These are phyloP conservation scores for Tetropium fuscum DNA, from an alignment of 2,888 invertebrate genomes.

Conservation along the genomic window DNA sequence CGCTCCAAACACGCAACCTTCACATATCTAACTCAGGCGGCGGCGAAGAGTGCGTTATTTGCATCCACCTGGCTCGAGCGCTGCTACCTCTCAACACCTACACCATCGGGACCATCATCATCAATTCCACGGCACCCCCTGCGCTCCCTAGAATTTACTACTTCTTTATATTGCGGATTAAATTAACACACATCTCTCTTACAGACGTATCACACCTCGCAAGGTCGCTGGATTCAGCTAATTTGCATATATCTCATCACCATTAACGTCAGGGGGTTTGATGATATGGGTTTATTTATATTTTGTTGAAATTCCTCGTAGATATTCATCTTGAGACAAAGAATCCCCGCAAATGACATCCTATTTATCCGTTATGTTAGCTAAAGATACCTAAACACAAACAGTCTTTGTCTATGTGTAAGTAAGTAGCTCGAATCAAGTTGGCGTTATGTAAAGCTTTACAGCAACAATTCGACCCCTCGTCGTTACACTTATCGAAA, in stretches of 20 bases:
- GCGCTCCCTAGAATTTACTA: constrained; percentile 45
- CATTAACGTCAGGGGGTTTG: constrained; percentile 47
- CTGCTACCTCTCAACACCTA: constrained; percentile 47
- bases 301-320: constrained; percentile 26
- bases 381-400: too few species aligned
- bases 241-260: constrained; percentile 54
- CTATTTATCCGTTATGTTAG: too few species aligned
- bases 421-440: too few species aligned
- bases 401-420: too few species aligned
- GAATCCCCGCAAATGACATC: too few species aligned
- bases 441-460: too few species aligned
- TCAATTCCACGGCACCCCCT: constrained; percentile 39
- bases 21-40: constrained; percentile 51
- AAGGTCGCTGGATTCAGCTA: constrained; percentile 42
- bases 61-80: constrained; percentile 38
- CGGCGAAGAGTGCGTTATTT: constrained; percentile 34
- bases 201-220: constrained; percentile 47
- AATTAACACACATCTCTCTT: constrained; percentile 51
- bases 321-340: too few species aligned
- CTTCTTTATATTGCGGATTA: constrained; percentile 51
- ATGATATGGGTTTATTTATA: constrained; percentile 40
- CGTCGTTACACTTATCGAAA: constrained; percentile 36
- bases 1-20: constrained; percentile 55
- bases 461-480: constrained; percentile 38
- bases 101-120: constrained; percentile 40